Base-by-base conservation (phyloP, 2,888 invertebrate genomes). In the Phoenoteleia sp. region DNA sequence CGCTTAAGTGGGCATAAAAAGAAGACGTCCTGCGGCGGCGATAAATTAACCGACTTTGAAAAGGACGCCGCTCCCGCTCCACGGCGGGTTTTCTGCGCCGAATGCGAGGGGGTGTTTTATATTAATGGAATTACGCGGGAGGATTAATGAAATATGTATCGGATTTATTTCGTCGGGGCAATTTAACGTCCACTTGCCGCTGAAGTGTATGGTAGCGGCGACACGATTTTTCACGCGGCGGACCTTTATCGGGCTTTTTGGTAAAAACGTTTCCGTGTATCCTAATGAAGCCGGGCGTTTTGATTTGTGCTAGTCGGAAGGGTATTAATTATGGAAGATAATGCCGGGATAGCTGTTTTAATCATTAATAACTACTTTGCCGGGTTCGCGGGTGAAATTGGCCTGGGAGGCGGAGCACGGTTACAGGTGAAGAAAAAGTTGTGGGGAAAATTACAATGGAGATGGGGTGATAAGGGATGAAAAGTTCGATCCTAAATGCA, bases 351-450 rank as follows among this genome's bases (percentile, higher is more conserved):
- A 45, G 36, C 33, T 80, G 47, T 80, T 80, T 80, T 11, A 66
- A 72, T 80, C 56, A 64, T 80, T 80, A 79, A 79, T 71, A 79
- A 71, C 17, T 29, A 45, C 66, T 45, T 67, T 29, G 60, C 21
- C 6, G 39, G 3, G 49, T 13, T 33, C 23, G 58, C 54, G 21
- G 21, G 21, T 11, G 15, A 52, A 25, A 52, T 52, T 15, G 15
- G 39, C 15, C 15, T 6, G 3, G 15, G n/a, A 15, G 39, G 15
- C n/a, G 39, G 15, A 15, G 33, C 5, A 21, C 13, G 47, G 15
- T 39, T 39, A 39, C 15, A 15, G 15, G 15, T 39, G 39, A 39
- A 39, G 15, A 39, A 15, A 39, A 39, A n/a, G 15, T 39, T 39
- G 39, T 6, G 7, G 15, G 7, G 15, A 39, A 15, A 39, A 39